phyloP scores from a whole-genome alignment of 2,113 vertebrate genomes.

The Octodon degus region DNA sequence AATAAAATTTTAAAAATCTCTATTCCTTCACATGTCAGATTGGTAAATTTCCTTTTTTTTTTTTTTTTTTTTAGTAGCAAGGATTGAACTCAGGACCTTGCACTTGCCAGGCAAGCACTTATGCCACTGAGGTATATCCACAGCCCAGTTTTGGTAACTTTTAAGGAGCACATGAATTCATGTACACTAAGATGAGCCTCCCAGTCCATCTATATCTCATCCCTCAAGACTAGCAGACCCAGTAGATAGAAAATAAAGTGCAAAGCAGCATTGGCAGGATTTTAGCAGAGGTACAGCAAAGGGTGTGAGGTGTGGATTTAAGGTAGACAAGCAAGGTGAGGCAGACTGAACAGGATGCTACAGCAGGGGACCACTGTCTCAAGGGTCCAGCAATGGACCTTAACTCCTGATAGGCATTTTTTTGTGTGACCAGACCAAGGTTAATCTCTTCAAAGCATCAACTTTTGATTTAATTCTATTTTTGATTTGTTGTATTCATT shows the following conservation, averaged over 20 bases:
- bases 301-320: fast-evolving
- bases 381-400: background rate
- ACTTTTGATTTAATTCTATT: background rate
- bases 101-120: too few species aligned
- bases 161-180: background rate
- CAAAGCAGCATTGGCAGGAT: background rate
- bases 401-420: too few species aligned
- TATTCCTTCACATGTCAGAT: too few species aligned
- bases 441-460: background rate
- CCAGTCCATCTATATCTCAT: background rate
- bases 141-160: background rate
- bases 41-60: too few species aligned
- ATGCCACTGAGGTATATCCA: too few species aligned
- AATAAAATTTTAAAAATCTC: too few species aligned
- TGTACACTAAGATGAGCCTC: fast-evolving
- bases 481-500: background rate
- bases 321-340: background rate
- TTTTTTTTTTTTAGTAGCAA: too few species aligned
- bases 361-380: background rate
- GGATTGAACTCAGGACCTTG: too few species aligned
- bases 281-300: background rate
- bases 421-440: background rate
- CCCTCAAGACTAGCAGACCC: background rate
- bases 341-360: background rate
- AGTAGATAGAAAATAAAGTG: background rate